Base-by-base conservation (phyloP, 2,113 vertebrate species). In the Phocoena sinus region DNA sequence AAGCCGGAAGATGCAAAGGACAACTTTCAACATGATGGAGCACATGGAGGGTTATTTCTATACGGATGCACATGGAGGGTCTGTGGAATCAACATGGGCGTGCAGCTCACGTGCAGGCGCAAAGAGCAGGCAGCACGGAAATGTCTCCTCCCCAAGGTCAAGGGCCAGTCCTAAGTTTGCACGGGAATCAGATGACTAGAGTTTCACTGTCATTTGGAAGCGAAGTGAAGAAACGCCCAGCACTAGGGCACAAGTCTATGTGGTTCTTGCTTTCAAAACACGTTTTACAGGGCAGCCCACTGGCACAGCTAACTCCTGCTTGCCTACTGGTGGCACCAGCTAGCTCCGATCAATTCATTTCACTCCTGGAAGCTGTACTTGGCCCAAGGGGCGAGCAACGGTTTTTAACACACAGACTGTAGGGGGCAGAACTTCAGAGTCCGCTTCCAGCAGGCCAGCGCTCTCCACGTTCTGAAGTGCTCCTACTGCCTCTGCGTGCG, bases 71-170 rank as follows among this genome's bases (percentile, higher is more conserved):
- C 8, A 1, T 1, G 41, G 44, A 80, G 50, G 76, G 33, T 0
- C 11, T 12, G 17, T 3, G 26, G 1, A 4, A 2, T 15, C 2
- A 2, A 3, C 0, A 1, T 0, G 2, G 1, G 2, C 1, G 0
- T 0, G 9, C 7, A 8, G 65, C 14, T 14, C 26, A 2, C 20
- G 6, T 0, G 3, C 23, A n/a, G n/a, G 47, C 0, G 7, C 36
- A 1, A 2, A 11, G 56, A 17, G 0, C 10, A 2, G 2, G 36
- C 17, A 60, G 23, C 14, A 2, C 17, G 65, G 62, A 10, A 20
- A 2, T 0, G 4, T 1, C 36, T 41, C 15, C 23, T 15, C 21
- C 41, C n/a, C 56, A 47, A n/a, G 84, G n/a, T 9, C 68, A n/a
- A 0, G 26, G 9, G 67, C 38, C 50, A 81, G 81, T 9, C 4